These are phyloP conservation scores for Esox niger DNA, from an alignment of 2,113 vertebrate genomes.

Conservation along the genomic window DNA sequence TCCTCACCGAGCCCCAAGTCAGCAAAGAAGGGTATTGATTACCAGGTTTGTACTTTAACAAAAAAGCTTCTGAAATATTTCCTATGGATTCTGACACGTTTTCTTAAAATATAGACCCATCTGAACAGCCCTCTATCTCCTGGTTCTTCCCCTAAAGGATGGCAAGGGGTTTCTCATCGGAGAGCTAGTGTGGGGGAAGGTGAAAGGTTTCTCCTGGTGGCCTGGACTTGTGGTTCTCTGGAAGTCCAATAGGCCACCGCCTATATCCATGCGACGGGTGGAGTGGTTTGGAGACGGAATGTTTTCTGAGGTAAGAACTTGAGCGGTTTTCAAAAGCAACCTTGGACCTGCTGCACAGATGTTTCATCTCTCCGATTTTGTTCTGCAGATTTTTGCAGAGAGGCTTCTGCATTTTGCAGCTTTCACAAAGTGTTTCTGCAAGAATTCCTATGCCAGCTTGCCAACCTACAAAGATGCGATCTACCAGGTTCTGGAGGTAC, in stretches of 20 bases:
- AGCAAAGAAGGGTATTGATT: constrained; percentile 39
- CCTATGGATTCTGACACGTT: neutral
- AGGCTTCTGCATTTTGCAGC: constrained; percentile 73
- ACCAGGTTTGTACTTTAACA: constrained; percentile 48
- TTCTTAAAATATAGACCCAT: neutral
- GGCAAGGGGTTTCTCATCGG: constrained; percentile 82
- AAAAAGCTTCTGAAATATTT: no score
- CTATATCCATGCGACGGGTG: constrained; percentile 78
- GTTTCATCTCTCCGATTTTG: neutral
- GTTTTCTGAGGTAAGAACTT: constrained; percentile 85
- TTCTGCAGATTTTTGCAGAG: constrained; percentile 79
- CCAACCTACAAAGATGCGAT: constrained; percentile 86
- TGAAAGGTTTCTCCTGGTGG: constrained; percentile 92
- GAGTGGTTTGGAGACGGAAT: constrained; percentile 96
- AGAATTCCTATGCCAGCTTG: constrained; percentile 80
- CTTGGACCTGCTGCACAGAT: neutral
- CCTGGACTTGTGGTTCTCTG: constrained; percentile 85
- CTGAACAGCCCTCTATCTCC: neutral
- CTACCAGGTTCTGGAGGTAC: constrained; percentile 88
- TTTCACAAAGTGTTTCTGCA: constrained; percentile 85
- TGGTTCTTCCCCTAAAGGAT: constrained; percentile 70
- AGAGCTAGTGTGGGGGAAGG: constrained; percentile 90
- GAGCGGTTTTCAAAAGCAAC: neutral
- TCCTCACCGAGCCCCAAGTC: constrained; percentile 31
- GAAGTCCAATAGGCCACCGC: constrained; percentile 72